phyloP scores from a whole-genome alignment of 2,113 vertebrate genomes.

The Rhynchomys soricoides region DNA sequence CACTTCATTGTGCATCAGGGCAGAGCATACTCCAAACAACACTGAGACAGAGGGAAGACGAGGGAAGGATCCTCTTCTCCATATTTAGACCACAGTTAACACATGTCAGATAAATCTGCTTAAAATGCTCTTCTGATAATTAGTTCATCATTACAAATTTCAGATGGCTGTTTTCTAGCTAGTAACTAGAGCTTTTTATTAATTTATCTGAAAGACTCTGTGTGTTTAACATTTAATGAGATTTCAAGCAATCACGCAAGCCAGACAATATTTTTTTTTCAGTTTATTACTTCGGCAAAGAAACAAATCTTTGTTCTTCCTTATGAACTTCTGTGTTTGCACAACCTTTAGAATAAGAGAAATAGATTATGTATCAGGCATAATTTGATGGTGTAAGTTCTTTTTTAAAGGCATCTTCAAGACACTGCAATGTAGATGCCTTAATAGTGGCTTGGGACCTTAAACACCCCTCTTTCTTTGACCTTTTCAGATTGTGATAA shows the following conservation, averaged over 20 bases:
- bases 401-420: not conserved
- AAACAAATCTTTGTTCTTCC: slow-evolving; percentile 73
- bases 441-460: slow-evolving; percentile 9
- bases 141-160: slow-evolving; percentile 80
- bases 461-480: slow-evolving; percentile 48
- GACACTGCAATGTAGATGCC: not conserved
- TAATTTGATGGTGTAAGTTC: slow-evolving; percentile 21
- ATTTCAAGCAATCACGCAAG: slow-evolving; percentile 79
- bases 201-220: slow-evolving; percentile 80
- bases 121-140: slow-evolving; percentile 82
- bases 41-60: not conserved
- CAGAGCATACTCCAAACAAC: not conserved
- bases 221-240: slow-evolving; percentile 83
- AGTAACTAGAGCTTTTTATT: slow-evolving; percentile 79
- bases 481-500: slow-evolving; percentile 65
- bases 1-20: not conserved
- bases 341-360: slow-evolving; percentile 68
- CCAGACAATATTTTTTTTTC: slow-evolving; percentile 75
- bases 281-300: slow-evolving; percentile 77
- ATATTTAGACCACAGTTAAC: slow-evolving; percentile 71
- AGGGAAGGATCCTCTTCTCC: slow-evolving; percentile 31
- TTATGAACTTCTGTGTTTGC: slow-evolving; percentile 64
- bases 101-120: slow-evolving; percentile 67
- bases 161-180: slow-evolving; percentile 76
- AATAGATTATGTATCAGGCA: slow-evolving; percentile 20